Evolutionary conservation across 30 jellyfish, hydroid and myxozoan genomes (phyloP), one percentile per base, ranked within the genome.

Genomic region (Catostylus mosaicus): DNA sequence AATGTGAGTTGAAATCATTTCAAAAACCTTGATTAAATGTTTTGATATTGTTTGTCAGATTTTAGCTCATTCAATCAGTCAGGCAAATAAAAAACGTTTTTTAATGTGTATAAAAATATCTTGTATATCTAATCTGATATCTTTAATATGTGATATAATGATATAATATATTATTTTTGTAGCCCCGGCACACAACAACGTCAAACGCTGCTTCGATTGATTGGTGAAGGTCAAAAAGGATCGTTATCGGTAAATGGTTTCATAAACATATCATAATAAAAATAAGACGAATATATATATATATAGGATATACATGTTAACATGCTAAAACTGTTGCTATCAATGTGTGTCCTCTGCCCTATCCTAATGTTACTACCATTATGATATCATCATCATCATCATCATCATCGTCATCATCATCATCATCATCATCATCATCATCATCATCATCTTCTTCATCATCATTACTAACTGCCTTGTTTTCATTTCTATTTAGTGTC

Each of bases 141-240:
- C n/a, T n/a, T n/a, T n/a, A n/a, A n/a, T n/a, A n/a, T n/a, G n/a
- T n/a, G n/a, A n/a, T n/a, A n/a, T n/a, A n/a, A n/a, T n/a, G n/a
- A n/a, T 43, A 43, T 9, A 43, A 43, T 43, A 4, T 27, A 7
- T 59, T 23, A 18, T 4, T n/a, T 3, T 59, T 59, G 6, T 59
- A 59, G 71, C 38, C 19, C 71, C 38, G 26, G 19, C 38, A 27
- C 10, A 5, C 71, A 27, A 19, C 71, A 37, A 22, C 71, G 82
- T 31, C 77, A 48, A 1, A 23, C 8, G 12, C 36, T 47, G n/a
- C 76, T 89, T 43, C 92, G 93, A 8, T 54, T 89, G 40, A 40
- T 89, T 63, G 97, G 97, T 31, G 97, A 90, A 59, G 95, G 97
- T 59, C 92, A 81, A 46, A 67, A 59, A 0, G 97, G 95, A 33